phyloP scores from a whole-genome alignment of 2,113 vertebrate species.

The Spizaetus ornatus region DNA sequence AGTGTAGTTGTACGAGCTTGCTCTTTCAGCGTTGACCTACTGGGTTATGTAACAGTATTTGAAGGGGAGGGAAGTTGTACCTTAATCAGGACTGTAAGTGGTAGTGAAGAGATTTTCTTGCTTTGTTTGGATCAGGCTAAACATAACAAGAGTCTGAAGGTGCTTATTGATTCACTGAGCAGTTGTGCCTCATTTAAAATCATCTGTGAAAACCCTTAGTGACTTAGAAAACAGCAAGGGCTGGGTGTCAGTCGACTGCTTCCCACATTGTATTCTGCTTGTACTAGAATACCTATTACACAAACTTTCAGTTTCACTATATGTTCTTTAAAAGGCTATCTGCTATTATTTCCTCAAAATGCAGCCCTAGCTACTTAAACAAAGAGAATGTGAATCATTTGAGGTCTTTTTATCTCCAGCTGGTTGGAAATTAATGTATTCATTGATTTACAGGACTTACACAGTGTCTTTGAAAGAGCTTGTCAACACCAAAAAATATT shows the following conservation, averaged over 20 bases:
- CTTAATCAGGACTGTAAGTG: background rate
- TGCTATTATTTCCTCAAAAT: background rate
- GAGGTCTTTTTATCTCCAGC: background rate
- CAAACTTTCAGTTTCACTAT: background rate
- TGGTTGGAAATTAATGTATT: background rate
- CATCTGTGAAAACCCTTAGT: background rate
- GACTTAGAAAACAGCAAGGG: background rate
- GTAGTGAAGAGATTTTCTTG: background rate
- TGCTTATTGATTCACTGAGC: background rate
- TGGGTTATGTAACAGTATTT: background rate
- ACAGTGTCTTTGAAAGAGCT: background rate
- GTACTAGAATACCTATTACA: background rate
- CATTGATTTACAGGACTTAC: background rate
- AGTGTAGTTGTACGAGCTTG: background rate
- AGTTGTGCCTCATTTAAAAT: background rate
- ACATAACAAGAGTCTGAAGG: background rate
- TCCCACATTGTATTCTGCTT: background rate
- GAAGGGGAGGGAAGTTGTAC: background rate
- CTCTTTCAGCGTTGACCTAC: background rate
- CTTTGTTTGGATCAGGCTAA: background rate
- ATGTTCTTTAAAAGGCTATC: background rate
- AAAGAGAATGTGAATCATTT: background rate
- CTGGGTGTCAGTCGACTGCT: background rate
- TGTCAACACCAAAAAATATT: background rate
- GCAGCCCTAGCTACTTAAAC: background rate